Percentiles rank a stretch among this genome's conserved stretches.
phyloP scores from a whole-genome alignment of 2,888 invertebrate genomes.

The Strigamia crassipes region DNA sequence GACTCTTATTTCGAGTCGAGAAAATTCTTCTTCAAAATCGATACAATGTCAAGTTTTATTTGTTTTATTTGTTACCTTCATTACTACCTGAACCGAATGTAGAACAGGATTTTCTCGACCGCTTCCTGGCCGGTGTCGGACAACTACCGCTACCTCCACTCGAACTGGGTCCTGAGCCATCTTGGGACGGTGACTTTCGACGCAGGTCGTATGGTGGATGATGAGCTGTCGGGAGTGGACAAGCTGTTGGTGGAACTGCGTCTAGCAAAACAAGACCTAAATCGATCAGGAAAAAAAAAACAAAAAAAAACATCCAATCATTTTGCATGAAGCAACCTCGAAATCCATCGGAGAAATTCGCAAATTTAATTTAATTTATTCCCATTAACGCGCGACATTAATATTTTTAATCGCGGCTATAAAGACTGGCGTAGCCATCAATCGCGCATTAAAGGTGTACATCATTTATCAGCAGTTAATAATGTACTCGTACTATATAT shows the following conservation, averaged over 20 bases:
- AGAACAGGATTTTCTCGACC: slow-evolving; percentile 74
- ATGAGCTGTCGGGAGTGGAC: slow-evolving; percentile 62
- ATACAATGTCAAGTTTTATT: neutral
- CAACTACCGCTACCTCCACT: slow-evolving; percentile 57
- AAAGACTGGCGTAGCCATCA: neutral
- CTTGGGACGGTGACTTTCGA: slow-evolving; percentile 77
- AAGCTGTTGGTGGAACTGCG: slow-evolving; percentile 22
- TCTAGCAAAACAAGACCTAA: slow-evolving; percentile 44
- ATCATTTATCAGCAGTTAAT: neutral
- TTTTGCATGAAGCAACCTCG: too few relatives aligned
- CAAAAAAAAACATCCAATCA: slow-evolving; percentile 16
- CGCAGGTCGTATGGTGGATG: slow-evolving; percentile 89
- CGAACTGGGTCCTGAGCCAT: slow-evolving; percentile 66
- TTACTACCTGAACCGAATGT: slow-evolving; percentile 46
- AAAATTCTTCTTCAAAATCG: neutral
- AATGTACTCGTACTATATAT: neutral
- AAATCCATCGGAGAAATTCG: neutral
- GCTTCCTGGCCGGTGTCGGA: slow-evolving; percentile 72
- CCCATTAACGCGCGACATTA: neutral
- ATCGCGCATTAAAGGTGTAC: neutral
- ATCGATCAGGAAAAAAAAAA: too few relatives aligned
- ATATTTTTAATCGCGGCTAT: neutral
- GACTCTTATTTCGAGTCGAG: neutral
- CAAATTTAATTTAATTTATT: neutral
- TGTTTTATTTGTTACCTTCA: slow-evolving; percentile 44